phyloP scores from a whole-genome alignment of 2,113 vertebrate genomes.

The Camarhynchus parvulus region DNA sequence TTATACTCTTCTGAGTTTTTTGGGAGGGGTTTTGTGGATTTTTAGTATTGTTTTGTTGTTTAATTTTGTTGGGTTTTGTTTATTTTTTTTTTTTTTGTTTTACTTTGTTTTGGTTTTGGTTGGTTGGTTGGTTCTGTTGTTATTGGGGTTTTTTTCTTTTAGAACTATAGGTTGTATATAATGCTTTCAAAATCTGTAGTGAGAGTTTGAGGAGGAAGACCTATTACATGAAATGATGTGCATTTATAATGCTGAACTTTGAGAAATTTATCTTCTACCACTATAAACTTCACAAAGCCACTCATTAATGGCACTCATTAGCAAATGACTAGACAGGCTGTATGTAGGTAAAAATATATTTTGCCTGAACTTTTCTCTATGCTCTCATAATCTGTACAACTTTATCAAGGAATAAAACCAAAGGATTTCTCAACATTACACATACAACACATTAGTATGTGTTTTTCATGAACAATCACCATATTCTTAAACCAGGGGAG shows the following conservation, averaged over 20 bases:
- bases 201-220: not conserved
- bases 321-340: not conserved
- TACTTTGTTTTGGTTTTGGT: not conserved
- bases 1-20: not conserved
- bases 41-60: too few species aligned
- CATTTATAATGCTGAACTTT: not conserved
- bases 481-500: not conserved
- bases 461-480: not conserved
- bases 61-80: not conserved
- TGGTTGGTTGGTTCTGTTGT: too few species aligned
- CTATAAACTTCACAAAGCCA: not conserved
- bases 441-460: too few species aligned
- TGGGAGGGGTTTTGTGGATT: fast-evolving
- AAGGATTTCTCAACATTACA: not conserved
- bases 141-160: not conserved
- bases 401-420: not conserved
- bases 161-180: not conserved
- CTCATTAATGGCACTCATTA: not conserved
- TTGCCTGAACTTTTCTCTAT: not conserved
- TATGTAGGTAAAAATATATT: not conserved
- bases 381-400: not conserved
- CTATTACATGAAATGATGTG: not conserved
- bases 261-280: not conserved
- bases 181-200: not conserved
- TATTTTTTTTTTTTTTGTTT: not conserved